phyloP scores from a whole-genome alignment of 2,888 invertebrate species.

The Hypolimnas misippus region DNA sequence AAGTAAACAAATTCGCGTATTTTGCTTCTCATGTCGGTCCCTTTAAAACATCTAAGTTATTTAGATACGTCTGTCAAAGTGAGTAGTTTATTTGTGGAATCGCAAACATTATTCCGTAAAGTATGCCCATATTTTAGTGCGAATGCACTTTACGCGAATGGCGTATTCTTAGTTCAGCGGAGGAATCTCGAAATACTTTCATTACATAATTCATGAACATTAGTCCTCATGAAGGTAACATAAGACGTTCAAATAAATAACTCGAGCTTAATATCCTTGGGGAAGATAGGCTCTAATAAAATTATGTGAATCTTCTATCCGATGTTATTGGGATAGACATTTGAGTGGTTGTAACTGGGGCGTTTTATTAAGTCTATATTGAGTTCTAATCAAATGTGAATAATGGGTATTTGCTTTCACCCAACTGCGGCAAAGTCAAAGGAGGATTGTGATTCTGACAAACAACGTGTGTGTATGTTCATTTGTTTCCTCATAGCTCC shows the following conservation, averaged over 20 bases:
- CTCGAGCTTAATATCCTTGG: conserved; percentile 47
- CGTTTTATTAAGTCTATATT: conserved; percentile 18
- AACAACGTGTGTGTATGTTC: too few species aligned
- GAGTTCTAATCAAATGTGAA: neutral
- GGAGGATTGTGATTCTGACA: too few species aligned
- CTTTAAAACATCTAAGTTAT: too few species aligned
- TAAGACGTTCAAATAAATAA: conserved; percentile 57
- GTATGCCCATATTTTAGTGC: conserved; percentile 29
- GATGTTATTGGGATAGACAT: conserved; percentile 10
- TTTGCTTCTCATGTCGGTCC: too few species aligned
- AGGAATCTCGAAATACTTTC: conserved; percentile 44
- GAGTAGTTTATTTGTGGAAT: conserved; percentile 7
- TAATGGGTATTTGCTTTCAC: conserved; percentile 2
- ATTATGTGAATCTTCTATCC: conserved; percentile 47
- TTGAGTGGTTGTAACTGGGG: conserved; percentile 38
- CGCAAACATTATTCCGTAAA: conserved; percentile 11
- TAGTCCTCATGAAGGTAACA: conserved; percentile 56
- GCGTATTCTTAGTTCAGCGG: conserved; percentile 31
- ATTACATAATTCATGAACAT: conserved; percentile 67
- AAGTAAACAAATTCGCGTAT: too few species aligned
- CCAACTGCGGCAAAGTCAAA: too few species aligned
- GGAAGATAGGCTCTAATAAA: conserved; percentile 49
- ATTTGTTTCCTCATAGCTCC: too few species aligned
- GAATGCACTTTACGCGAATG: conserved; percentile 34
- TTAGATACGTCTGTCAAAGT: conserved; percentile 10